Evolutionary conservation across 2,888 invertebrate species (phyloP).

Genomic region (Caenorhabditis sulstoni): DNA sequence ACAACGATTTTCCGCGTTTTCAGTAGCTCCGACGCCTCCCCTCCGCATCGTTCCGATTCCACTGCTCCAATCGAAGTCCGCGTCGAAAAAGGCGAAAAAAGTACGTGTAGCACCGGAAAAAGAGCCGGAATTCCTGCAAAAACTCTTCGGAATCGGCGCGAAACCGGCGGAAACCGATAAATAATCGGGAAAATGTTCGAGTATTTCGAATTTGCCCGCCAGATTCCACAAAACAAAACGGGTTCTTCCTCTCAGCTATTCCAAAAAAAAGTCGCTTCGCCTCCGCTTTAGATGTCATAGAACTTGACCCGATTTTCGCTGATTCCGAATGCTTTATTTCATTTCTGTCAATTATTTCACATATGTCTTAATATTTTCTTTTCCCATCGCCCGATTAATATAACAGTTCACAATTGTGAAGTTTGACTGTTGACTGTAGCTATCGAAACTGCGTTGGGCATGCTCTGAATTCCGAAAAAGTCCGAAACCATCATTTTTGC

Average conservation of each 20-base stretch:
- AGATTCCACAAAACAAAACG: not conserved
- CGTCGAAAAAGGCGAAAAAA: slow-evolving; percentile 15
- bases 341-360: no score
- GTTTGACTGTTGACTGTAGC: slow-evolving; percentile 29
- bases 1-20: no score
- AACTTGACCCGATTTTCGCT: no score
- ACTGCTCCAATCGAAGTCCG: not conserved
- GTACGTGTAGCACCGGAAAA: slow-evolving; percentile 12
- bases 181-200: not conserved
- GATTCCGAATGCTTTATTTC: no score
- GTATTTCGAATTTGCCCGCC: not conserved
- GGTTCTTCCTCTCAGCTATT: no score
- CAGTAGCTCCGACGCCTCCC: slow-evolving; percentile 1
- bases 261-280: no score
- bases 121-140: slow-evolving; percentile 43
- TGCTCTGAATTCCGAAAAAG: not conserved
- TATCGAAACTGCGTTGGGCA: not conserved
- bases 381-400: no score
- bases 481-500: slow-evolving; percentile 28
- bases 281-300: no score
- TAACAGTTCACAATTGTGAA: slow-evolving; percentile 17
- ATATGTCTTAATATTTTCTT: not conserved
- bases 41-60: not conserved
- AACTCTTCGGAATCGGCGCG: slow-evolving; percentile 25
- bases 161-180: not conserved